These are phyloP conservation scores for Galago senegalensis DNA, from an alignment of 2,797 vertebrate genomes.

Conservation along the genomic window DNA sequence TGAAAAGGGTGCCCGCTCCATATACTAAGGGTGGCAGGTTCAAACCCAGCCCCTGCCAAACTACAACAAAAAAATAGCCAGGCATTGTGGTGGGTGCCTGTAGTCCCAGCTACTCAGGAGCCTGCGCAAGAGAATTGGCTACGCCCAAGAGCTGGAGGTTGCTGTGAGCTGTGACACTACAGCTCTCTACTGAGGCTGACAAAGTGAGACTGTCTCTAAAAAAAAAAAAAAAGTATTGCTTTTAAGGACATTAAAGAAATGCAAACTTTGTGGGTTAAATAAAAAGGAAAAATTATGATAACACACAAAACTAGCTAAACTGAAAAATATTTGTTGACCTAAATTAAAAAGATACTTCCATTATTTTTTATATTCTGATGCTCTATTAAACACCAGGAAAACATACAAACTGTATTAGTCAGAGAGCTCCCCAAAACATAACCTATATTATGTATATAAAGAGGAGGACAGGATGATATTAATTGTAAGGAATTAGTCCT, in stretches of 20 bases:
- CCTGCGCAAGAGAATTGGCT: no score
- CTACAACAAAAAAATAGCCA: no score
- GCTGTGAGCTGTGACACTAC: no score
- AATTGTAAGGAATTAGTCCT: neutral
- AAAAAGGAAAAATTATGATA: neutral
- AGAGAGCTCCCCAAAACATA: neutral
- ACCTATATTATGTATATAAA: neutral
- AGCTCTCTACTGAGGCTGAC: no score
- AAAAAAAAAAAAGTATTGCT: neutral
- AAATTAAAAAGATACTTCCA: neutral
- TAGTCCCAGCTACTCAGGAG: no score
- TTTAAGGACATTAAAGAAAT: neutral
- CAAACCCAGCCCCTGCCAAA: no score
- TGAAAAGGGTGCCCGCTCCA: no score
- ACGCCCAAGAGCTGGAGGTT: no score
- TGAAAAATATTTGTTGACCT: neutral
- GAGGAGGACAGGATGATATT: neutral
- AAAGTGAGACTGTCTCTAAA: no score
- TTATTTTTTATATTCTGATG: neutral
- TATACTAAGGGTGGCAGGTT: no score
- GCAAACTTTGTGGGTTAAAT: neutral
- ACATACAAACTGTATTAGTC: neutral
- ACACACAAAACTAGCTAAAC: neutral
- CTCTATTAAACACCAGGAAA: neutral
- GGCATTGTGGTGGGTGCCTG: no score